Evolutionary conservation across 2,113 vertebrate genomes (phyloP).

Genomic region (Saccopteryx bilineata): DNA sequence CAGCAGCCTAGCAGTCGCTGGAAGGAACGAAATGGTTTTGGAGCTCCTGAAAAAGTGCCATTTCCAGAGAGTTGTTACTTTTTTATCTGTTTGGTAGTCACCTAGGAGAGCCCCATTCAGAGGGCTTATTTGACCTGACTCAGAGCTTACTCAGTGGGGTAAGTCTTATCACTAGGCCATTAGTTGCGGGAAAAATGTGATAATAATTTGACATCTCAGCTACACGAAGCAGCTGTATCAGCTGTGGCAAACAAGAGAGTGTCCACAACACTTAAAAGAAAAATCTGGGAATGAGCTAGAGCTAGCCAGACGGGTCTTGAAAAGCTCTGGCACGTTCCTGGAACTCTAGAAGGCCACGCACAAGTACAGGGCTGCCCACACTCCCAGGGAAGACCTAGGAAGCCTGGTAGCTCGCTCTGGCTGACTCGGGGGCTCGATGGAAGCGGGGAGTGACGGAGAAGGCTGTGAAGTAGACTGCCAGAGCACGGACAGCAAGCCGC

Average conservation of each 20-base stretch:
- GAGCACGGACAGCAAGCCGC: neutral
- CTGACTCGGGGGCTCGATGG: neutral
- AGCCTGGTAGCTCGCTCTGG: neutral
- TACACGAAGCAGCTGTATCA: neutral
- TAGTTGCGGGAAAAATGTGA: neutral
- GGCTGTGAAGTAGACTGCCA: neutral
- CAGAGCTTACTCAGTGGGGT: neutral
- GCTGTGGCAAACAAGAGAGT: neutral
- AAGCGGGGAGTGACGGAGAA: neutral
- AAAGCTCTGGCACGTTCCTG: neutral
- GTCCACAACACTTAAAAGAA: slow-evolving; percentile 1
- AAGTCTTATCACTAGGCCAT: neutral
- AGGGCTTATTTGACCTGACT: neutral
- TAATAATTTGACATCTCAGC: slow-evolving; percentile 36
- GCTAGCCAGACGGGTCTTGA: neutral
- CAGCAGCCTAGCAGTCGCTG: neutral
- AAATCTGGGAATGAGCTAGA: neutral
- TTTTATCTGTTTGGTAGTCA: neutral
- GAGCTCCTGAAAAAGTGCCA: neutral
- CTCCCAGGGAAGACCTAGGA: neutral
- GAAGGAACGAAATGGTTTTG: neutral
- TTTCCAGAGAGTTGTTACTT: neutral
- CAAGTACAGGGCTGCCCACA: neutral
- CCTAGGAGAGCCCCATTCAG: neutral
- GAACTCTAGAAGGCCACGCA: neutral